Percentiles rank a stretch among this genome's conserved stretches.
phyloP scores from a whole-genome alignment of 2,113 vertebrate genomes.

The Phrynosoma platyrhinos region DNA sequence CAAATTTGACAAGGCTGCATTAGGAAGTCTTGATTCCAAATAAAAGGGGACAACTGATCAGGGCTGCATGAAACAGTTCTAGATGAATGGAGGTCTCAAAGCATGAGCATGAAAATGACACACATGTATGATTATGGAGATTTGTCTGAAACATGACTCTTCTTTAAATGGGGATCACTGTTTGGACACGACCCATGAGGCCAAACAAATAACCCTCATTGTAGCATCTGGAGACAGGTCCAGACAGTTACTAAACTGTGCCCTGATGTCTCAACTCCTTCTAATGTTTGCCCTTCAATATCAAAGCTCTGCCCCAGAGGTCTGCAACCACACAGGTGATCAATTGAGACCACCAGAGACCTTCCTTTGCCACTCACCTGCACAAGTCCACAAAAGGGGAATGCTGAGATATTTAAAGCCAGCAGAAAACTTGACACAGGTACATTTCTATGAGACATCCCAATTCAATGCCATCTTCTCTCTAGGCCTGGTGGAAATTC shows the following conservation, averaged over 20 bases:
- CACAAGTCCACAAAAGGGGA: constrained; percentile 84
- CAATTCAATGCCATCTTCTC: constrained; percentile 79
- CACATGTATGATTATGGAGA: too few species aligned
- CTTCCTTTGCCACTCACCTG: constrained; percentile 76
- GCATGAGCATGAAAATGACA: not conserved
- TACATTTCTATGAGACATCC: constrained; percentile 72
- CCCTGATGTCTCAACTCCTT: not conserved
- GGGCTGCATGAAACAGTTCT: not conserved
- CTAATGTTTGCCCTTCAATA: not conserved
- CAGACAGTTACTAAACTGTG: not conserved
- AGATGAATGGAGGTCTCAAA: too few species aligned
- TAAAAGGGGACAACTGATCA: too few species aligned
- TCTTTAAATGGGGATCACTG: not conserved
- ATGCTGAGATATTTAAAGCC: constrained; percentile 86
- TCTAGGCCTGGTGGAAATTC: constrained; percentile 87
- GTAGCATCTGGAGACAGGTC: not conserved
- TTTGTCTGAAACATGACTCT: not conserved
- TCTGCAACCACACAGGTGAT: not conserved
- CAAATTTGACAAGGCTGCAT: constrained; percentile 54
- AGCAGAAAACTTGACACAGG: constrained; percentile 82
- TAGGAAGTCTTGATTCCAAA: rapidly evolving
- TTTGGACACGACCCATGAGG: not conserved
- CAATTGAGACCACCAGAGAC: not conserved
- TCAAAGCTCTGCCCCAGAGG: not conserved
- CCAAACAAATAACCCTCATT: too few species aligned